Base-by-base conservation (phyloP, 2,888 invertebrate species). In the Erebia ligea region DNA sequence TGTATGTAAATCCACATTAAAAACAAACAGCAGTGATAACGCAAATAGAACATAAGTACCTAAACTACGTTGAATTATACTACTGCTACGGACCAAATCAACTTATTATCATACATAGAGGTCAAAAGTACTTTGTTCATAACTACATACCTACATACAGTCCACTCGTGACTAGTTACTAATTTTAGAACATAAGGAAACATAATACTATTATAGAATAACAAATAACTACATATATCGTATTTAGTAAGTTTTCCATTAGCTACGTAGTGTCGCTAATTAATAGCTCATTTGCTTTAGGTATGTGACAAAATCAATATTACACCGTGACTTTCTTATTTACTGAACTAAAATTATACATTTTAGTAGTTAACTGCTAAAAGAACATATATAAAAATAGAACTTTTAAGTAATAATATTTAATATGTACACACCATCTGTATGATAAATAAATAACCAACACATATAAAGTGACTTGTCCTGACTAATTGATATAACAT, bases 61-160 rank as follows among this genome's bases (percentile, higher is more conserved):
- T 54, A 52, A 50, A 64, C 50, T 64, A 64, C 34, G 52, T 40
- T 40, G 52, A 64, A 64, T 64, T 13, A 67, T 56, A 48, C 62
- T 57, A 62, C 67, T 62, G 45, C 45, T 58, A 68, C 10, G 59
- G 45, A 68, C 71, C 58, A 64, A 65, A 58, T 63, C 64, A 64
- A 72, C 34, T 10, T 52, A 67, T 70, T 72, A 72, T 72, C 72
- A 67, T 58, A 50, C 45, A 59, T 59, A 64, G 66, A 72, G 73
- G 75, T 75, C 76, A 76, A 76, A 76, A 73, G 76, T 73, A 66
- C 70, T 68, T 58, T 50, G 62, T 64, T 34, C 34, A 34, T 34
- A 34, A 34, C 34, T 34, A 34, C 6, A 34, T 34, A 34, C 34
- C 5, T 34, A 66, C 71, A 66, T 62, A 70, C 69, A 65, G 34